phyloP scores from a whole-genome alignment of 2,888 invertebrate species.

The Dicroscelio sp. region DNA sequence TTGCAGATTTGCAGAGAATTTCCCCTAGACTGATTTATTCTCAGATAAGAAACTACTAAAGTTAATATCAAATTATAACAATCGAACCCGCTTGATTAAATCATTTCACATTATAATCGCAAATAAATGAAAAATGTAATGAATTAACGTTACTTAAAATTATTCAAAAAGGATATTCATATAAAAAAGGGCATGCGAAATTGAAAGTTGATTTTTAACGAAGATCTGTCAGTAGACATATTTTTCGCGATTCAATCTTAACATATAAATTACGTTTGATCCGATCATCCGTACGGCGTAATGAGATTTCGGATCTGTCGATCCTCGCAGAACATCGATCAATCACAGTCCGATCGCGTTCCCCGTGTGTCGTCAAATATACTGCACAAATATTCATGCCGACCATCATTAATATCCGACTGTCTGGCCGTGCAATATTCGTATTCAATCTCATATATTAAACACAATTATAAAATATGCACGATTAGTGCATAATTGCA shows the following conservation, averaged over 20 bases:
- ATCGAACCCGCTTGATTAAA: too few species aligned
- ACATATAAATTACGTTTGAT: slow-evolving; percentile 12
- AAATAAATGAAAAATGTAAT: too few species aligned
- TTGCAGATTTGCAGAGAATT: slow-evolving; percentile 49
- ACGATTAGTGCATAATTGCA: too few species aligned
- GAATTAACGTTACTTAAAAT: too few species aligned
- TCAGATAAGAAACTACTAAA: slow-evolving; percentile 20
- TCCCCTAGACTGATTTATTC: slow-evolving; percentile 50
- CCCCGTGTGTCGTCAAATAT: slow-evolving; percentile 26
- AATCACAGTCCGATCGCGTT: slow-evolving; percentile 53
- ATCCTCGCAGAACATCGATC: slow-evolving; percentile 47
- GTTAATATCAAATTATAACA: neutral
- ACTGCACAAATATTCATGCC: slow-evolving; percentile 49
- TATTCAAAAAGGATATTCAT: too few species aligned
- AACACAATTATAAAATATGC: too few species aligned
- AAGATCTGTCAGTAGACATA: too few species aligned
- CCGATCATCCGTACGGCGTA: slow-evolving; percentile 12
- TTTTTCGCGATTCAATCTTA: neutral
- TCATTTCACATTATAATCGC: too few species aligned
- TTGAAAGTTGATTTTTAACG: too few species aligned
- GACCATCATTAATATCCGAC: slow-evolving; percentile 52
- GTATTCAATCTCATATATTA: too few species aligned
- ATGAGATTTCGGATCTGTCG: slow-evolving; percentile 51
- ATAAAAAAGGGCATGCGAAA: too few species aligned
- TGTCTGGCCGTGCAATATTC: slow-evolving; percentile 10